Base-by-base conservation (phyloP, 2,113 vertebrate species). In the Halcyon senegalensis region DNA sequence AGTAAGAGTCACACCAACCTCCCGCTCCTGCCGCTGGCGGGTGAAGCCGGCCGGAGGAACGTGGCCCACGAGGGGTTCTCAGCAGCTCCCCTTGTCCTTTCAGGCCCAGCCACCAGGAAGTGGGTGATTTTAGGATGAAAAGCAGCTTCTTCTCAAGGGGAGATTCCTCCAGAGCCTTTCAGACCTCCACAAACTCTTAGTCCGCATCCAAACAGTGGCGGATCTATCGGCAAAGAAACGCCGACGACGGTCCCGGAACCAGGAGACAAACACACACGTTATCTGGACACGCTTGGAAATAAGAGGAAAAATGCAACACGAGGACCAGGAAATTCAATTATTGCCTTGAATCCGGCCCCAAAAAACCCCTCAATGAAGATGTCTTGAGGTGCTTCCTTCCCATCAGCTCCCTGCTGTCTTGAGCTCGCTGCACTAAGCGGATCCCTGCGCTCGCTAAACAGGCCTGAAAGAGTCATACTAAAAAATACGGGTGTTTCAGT, bases 11-110 rank as follows among this genome's bases (percentile, higher is more conserved):
- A 14, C 69, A 7, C 1, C 23, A 33, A 51, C 31, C n/a, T 13
- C 16, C 35, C 37, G 24, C 50, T 9, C 35, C 70, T 6, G 1
- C 44, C 4, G 7, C 50, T 25, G 5, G 3, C 1, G 4, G 43
- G 27, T 2, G 27, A 90, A 18, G 17, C 46, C 43, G 6, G 4
- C 8, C 14, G 2, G 9, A 18, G 2, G 7, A 11, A 35, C 4
- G 8, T 1, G 4, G 87, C 62, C 7, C 1, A 7, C 11, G 30
- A 35, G 1, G 10, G 25, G 15, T 7, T 25, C 24, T 4, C 0
- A 10, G 67, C 39, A 10, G 28, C 8, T 18, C 75, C 60, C 39
- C 7, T 51, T 28, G n/a, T 37, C 68, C 75, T 13, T 20, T 19
- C 44, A 23, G 50, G 58, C 53, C 50, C 69, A 16, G 2, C 27